These are phyloP conservation scores for Drosophila grimshawi DNA, from an alignment of 1,140 invertebrate genomes.

Conservation along the genomic window DNA sequence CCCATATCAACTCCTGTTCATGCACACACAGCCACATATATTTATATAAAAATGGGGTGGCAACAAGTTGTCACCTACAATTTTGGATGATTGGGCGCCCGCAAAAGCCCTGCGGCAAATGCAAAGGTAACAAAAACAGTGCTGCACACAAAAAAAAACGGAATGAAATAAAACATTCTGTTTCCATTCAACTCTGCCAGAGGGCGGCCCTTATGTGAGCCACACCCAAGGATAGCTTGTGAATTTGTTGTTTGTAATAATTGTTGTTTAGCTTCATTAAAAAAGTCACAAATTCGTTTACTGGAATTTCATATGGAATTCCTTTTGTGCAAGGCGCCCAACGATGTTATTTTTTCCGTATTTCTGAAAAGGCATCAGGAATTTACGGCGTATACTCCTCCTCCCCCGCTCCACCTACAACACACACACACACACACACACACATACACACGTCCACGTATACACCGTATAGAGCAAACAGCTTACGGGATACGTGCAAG, in stretches of 20 bases:
- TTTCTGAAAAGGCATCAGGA: slow-evolving; percentile 56
- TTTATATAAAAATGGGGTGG: not conserved
- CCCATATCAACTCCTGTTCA: not conserved
- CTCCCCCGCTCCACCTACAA: too few species aligned
- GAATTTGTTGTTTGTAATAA: slow-evolving; percentile 68
- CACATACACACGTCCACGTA: slow-evolving; percentile 2
- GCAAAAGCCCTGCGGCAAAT: slow-evolving; percentile 9
- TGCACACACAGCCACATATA: not conserved
- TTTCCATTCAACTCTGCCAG: slow-evolving; percentile 24
- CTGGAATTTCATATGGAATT: slow-evolving; percentile 74
- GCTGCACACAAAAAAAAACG: not conserved
- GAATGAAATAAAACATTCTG: slow-evolving; percentile 45
- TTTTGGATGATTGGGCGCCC: slow-evolving; percentile 21
- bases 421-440: slow-evolving; percentile 11
- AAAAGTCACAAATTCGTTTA: slow-evolving; percentile 78
- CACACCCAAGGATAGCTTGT: not conserved
- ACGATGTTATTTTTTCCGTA: not conserved
- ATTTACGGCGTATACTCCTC: slow-evolving; percentile 43
- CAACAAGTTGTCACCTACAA: slow-evolving; percentile 47
- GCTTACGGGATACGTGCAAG: slow-evolving; percentile 14
- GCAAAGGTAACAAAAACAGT: slow-evolving; percentile 21
- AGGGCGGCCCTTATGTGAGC: not conserved
- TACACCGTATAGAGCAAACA: slow-evolving; percentile 2
- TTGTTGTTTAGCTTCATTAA: slow-evolving; percentile 80
- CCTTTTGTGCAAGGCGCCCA: slow-evolving; percentile 42